Base-by-base conservation (phyloP, 1,140 invertebrate genomes). In the Sarcophaga bullata region DNA sequence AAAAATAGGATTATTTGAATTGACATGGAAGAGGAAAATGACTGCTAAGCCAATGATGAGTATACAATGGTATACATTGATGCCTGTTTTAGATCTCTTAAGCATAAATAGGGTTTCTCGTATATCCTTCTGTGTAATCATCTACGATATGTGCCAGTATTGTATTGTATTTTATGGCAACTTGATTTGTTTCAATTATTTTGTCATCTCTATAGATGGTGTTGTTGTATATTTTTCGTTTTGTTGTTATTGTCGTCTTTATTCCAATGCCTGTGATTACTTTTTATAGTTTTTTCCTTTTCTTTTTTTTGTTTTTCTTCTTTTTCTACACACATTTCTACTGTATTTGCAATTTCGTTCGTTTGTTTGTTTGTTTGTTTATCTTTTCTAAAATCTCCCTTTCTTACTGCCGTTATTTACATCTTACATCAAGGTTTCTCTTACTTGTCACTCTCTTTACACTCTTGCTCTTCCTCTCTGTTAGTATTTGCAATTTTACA, bases 101-200 rank as follows among this genome's bases (percentile, higher is more conserved):
- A 37, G 25, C 25, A 37, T 37, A 37, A 37, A 37, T 37, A 2
- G 25, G 25, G 25, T 37, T 37, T 37, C 25, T 37, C 25, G 25
- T 37, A 37, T 37, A 37, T 37, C 25, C 25, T 37, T 37, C 25
- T 37, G 25, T 37, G 25, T 37, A 37, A 37, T 37, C 25, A 37
- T 37, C 1, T 37, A 37, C 25, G 25, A 37, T 37, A 37, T 58
- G 52, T 58, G 25, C 25, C 25, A 37, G 25, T 37, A 37, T 37
- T 37, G 15, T 58, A 0, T 37, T 58, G 54, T 25, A 25, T 68
- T 19, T n/a, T 68, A 52, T 10, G 62, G 6, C 62, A 19, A 17
- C 62, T 68, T 68, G 62, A 68, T 68, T 68, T 68, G 62, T 68
- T 68, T 19, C 62, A 68, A 68, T 68, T 68, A 68, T 68, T 68